Evolutionary conservation across 1,140 invertebrate genomes (phyloP), one percentile per base, ranked within the genome.

Genomic region (Schlechtendalia chinensis): DNA sequence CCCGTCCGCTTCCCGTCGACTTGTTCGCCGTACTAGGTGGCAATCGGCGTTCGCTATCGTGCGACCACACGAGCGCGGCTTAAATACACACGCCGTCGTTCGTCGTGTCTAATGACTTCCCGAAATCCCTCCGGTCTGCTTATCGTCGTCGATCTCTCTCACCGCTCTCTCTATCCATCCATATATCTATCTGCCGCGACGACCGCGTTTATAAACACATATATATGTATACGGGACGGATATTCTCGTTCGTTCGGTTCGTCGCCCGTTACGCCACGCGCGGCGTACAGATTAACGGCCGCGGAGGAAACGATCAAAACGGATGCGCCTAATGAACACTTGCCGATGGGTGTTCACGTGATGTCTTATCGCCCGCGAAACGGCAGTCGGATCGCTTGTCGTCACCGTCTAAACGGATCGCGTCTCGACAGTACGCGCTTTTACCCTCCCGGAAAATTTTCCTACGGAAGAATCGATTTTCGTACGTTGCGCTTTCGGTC

Each of bases 61-160:
- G 65, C 45, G 65, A 69, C 65, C 65, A 47, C 39, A 47, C 65
- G 39, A 45, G n/a, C n/a, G n/a, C n/a, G 65, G 39, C 65, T 69
- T 69, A 69, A 45, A 69, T 47, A 47, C 65, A 61, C 27, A n/a
- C 24, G 47, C 22, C 67, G 24, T 69, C 67, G 24, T 45, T 14
- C 67, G 45, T 53, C 67, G 67, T 71, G 67, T 71, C 67, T 71
- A 71, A 71, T 53, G 67, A 71, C 67, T 53, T 71, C 67, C 67
- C 67, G 47, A 71, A 71, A 19, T 53, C 67, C 45, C 47, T 71
- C 67, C 45, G 24, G 22, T 22, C 65, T n/a, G 39, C 65, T 71
- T 71, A 71, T 71, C 67, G 14, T 53, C 67, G 45, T 69, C 24
- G n/a, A 17, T n/a, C 16, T 17, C 27, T 65, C 27, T 32, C 61